phyloP scores from a whole-genome alignment of 2,113 vertebrate genomes.

The Pseudolaguvia tuberculata region DNA sequence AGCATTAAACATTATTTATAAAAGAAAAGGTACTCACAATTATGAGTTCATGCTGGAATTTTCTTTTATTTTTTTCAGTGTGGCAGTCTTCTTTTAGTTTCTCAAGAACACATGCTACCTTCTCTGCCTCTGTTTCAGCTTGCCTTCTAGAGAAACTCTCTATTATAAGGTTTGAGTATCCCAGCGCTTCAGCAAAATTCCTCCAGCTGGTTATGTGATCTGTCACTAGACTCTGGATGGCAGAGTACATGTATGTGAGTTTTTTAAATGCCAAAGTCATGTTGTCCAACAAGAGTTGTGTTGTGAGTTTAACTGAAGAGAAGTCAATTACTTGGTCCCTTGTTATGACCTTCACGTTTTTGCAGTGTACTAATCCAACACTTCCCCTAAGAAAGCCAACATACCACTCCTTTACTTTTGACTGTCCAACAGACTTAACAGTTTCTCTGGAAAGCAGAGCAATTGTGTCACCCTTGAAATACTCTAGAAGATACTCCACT shows the following conservation, averaged over 20 bases:
- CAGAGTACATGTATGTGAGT: slow-evolving; percentile 91
- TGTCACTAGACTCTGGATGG: slow-evolving; percentile 82
- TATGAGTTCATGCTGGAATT: slow-evolving; percentile 88
- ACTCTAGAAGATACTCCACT: slow-evolving; percentile 89
- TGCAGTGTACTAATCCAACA: slow-evolving; percentile 87
- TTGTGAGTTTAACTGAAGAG: slow-evolving; percentile 70
- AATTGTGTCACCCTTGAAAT: slow-evolving; percentile 93
- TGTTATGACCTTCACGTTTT: slow-evolving; percentile 86
- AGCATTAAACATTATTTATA: not conserved
- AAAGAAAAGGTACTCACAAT: slow-evolving; percentile 70
- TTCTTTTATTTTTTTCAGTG: slow-evolving; percentile 71
- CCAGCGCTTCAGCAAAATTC: slow-evolving; percentile 78
- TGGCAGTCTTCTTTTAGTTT: slow-evolving; percentile 95
- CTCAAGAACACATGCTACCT: slow-evolving; percentile 82
- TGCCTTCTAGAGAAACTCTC: slow-evolving; percentile 68
- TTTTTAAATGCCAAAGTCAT: slow-evolving; percentile 85
- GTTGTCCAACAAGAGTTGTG: slow-evolving; percentile 79
- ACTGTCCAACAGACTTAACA: slow-evolving; percentile 85
- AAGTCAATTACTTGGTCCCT: slow-evolving; percentile 84
- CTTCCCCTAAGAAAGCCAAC: slow-evolving; percentile 83
- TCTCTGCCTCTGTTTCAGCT: slow-evolving; percentile 78
- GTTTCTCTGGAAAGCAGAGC: slow-evolving; percentile 83
- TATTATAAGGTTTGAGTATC: slow-evolving; percentile 73
- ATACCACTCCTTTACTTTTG: slow-evolving; percentile 94
- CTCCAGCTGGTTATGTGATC: slow-evolving; percentile 84